These are phyloP conservation scores for Motacilla alba DNA, from an alignment of 2,113 vertebrate genomes.

Conservation along the genomic window DNA sequence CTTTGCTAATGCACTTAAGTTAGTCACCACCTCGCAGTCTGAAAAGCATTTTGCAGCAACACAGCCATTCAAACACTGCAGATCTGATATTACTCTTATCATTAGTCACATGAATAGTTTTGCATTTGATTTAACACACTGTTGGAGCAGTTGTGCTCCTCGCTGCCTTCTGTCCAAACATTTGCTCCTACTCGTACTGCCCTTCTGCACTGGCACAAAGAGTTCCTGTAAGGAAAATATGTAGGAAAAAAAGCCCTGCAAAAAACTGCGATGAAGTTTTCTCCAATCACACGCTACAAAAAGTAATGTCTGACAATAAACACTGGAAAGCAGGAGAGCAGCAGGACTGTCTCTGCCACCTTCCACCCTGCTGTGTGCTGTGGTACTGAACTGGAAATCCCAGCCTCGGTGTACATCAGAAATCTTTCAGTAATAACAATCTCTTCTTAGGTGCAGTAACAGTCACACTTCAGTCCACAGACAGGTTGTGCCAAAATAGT, in stretches of 20 bases:
- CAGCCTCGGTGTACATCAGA: neutral
- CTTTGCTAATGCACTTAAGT: neutral
- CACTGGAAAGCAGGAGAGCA: neutral
- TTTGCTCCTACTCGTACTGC: fast-evolving
- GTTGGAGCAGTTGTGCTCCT: neutral
- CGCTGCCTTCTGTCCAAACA: neutral
- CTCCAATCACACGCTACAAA: fast-evolving
- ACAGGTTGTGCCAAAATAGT: neutral
- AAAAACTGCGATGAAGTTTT: neutral
- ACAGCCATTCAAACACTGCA: neutral
- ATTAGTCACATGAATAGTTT: neutral
- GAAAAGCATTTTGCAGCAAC: neutral
- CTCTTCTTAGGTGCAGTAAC: neutral
- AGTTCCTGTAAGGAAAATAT: neutral
- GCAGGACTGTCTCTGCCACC: neutral
- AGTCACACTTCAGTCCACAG: neutral
- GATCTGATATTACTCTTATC: neutral
- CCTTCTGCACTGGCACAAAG: neutral
- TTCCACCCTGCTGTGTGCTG: neutral
- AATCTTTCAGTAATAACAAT: neutral
- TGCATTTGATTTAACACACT: neutral
- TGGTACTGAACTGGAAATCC: neutral
- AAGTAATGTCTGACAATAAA: neutral
- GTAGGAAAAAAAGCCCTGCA: neutral
- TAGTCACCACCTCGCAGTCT: neutral